Conservation (phyloP, 1,140 invertebrate genomes). For the Monochamus saltuarius region DNA sequence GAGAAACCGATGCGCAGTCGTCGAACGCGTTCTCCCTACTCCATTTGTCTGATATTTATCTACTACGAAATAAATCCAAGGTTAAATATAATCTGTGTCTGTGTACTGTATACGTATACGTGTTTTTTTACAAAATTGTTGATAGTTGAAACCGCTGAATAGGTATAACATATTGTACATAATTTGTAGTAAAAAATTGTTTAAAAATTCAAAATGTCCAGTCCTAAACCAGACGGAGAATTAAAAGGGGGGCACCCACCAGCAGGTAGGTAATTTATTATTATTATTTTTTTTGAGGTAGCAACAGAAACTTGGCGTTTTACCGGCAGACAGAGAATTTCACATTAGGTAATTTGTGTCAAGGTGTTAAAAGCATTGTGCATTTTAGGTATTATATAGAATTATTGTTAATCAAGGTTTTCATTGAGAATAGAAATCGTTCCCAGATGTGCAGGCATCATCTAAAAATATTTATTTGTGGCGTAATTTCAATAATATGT, state of each 20-base stretch:
- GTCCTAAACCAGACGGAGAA: constrained; percentile 61
- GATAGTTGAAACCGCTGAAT: not conserved
- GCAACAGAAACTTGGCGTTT: not conserved
- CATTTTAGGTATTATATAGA: not conserved
- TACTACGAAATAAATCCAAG: no score
- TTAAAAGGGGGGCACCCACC: constrained; percentile 81
- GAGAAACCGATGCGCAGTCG: no score
- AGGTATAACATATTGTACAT: constrained; percentile 18
- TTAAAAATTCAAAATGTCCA: constrained; percentile 55
- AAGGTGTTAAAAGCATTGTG: constrained; percentile 9
- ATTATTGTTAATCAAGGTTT: not conserved
- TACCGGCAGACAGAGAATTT: not conserved
- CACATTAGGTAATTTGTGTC: not conserved
- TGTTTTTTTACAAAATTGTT: constrained; percentile 28
- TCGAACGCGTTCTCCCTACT: no score
- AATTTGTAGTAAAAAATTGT: constrained; percentile 7
- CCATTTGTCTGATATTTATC: no score
- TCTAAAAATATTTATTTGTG: no score
- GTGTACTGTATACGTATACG: constrained; percentile 10
- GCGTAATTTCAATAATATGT: no score
- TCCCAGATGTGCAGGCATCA: no score
- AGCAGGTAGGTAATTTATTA: constrained; percentile 66
- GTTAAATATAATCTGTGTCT: no score
- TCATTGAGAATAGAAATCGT: not conserved
- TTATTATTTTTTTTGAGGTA: no score